Base-by-base conservation (phyloP, 2,797 vertebrate genomes). In the Diplodus sargus region DNA sequence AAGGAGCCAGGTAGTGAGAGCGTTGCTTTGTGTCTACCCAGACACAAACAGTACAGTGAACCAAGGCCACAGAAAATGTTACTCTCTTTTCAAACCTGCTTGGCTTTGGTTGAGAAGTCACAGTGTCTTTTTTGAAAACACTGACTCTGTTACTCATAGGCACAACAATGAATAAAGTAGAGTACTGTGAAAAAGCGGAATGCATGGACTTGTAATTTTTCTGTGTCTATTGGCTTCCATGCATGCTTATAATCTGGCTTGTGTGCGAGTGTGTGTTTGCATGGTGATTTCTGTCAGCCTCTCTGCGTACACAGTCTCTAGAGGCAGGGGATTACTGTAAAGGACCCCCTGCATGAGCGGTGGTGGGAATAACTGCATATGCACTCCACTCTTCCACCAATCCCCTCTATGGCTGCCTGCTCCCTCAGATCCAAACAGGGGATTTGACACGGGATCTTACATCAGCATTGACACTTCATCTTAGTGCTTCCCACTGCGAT, bases 341-440 rank as follows among this genome's bases (percentile, higher is more conserved):
- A 90, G 82, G 79, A 83, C 89, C 88, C 81, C 88, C 87, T 83
- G 91, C 89, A 85, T 90, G 89, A 93, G 93, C 88, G 76, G 88
- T 63, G 64, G 77, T 84, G 91, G 86, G 86, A 88, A 87, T 92
- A 93, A 92, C 90, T 91, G 85, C 88, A 85, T 87, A 90, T 91
- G 84, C 81, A 88, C 85, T 90, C 83, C 74, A 86, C 87, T 91
- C 82, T 79, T 78, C 62, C 65, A 67, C 74, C 85, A 70, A 81
- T 83, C 84, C 84, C 62, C 72, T 72, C 79, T 82, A 58, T 85
- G 82, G 72, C 84, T 81, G 74, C 64, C 66, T 80, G 76, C 77
- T 77, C 77, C 66, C 86, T 87, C 78, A 71, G 87, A 90, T 88
- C 84, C 87, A 76, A 81, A 84, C 82, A 43, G 70, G 78, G 90